Base-by-base conservation (phyloP, 2,113 vertebrate genomes). In the Lepus europaeus region DNA sequence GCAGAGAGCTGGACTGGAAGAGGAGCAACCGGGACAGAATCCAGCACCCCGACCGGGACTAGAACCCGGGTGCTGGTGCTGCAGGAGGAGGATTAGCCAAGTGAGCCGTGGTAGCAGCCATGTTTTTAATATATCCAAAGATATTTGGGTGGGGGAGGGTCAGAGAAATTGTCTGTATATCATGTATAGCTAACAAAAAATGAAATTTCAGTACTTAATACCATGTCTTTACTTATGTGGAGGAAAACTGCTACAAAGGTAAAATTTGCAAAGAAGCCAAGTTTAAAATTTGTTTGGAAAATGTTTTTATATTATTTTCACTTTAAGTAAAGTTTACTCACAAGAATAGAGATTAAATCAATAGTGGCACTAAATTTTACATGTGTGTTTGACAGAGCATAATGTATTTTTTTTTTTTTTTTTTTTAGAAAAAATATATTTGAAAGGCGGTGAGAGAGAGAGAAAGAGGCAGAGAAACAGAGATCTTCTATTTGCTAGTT, bases 201-300 rank as follows among this genome's bases (percentile, higher is more conserved):
- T 82, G 56, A 89, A 82, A 80, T 93, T 86, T 91, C 13, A 27
- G 8, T 61, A 53, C 23, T 92, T 78, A 87, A 56, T 59, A 70
- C 3, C 95, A 73, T 27, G 49, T 51, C 13, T 80, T 45, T 80
- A 87, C 31, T 87, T 93, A 10, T 87, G 66, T 76, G 61, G 63
- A 84, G 51, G 81, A 92, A 68, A 92, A 51, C 49, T 73, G 17
- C 11, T 12, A 4, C 9, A 76, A 82, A 85, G 27, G 4, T 87
- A 36, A 94, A 72, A 90, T 64, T 82, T 77, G 2, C 23, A 84
- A 87, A 79, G 39, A 87, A 76, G 17, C 16, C 20, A 87, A 63
- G 59, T 76, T 74, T 83, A 64, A 74, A 73, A 91, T 91, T 49
- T 12, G 70, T 69, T 72, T 89, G 68, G 72, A 13, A 68, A 51